Percentiles rank a stretch among this genome's conserved stretches.
These are phyloP conservation scores for Tylochromis polylepis DNA, from an alignment of 2,113 vertebrate species.

Conservation along the genomic window DNA sequence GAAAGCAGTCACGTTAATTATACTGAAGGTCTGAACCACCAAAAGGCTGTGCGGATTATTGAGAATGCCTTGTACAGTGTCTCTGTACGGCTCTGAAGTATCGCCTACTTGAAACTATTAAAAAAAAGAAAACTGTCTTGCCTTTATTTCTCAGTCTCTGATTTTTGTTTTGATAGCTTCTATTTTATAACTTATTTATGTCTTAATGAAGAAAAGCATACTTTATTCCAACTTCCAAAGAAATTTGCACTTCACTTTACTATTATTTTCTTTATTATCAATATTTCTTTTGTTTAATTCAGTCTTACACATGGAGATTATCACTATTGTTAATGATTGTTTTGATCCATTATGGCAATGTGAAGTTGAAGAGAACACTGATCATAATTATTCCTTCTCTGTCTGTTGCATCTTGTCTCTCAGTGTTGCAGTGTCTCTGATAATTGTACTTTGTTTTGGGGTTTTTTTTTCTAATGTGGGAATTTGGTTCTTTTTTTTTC, in stretches of 20 bases:
- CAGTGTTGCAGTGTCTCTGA: slow-evolving; percentile 84
- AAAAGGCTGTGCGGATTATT: background rate
- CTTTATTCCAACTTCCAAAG: slow-evolving; percentile 94
- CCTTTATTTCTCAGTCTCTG: slow-evolving; percentile 75
- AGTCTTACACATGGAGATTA: slow-evolving; percentile 42
- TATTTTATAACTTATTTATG: slow-evolving; percentile 78
- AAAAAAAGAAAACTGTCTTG: slow-evolving; percentile 67
- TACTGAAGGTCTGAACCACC: slow-evolving; percentile 7
- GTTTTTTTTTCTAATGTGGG: slow-evolving; percentile 81
- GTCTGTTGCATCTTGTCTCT: slow-evolving; percentile 73
- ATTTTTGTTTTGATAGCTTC: slow-evolving; percentile 69
- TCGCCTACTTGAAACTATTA: slow-evolving; percentile 92
- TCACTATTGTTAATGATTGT: slow-evolving; percentile 41
- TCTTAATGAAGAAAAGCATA: slow-evolving; percentile 72
- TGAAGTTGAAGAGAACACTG: slow-evolving; percentile 76
- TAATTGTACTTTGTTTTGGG: slow-evolving; percentile 68
- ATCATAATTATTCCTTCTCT: slow-evolving; percentile 72
- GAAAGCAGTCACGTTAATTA: background rate
- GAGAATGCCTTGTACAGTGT: slow-evolving; percentile 21
- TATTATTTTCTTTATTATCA: slow-evolving; percentile 50
- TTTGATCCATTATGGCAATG: slow-evolving; percentile 45
- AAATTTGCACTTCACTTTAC: slow-evolving; percentile 93
- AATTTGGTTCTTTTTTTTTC: slow-evolving; percentile 52
- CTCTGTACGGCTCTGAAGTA: slow-evolving; percentile 51
- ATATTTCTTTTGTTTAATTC: slow-evolving; percentile 73